Evolutionary conservation across 2,888 invertebrate species (phyloP).

Genomic region (Notocelia uddmanniana): DNA sequence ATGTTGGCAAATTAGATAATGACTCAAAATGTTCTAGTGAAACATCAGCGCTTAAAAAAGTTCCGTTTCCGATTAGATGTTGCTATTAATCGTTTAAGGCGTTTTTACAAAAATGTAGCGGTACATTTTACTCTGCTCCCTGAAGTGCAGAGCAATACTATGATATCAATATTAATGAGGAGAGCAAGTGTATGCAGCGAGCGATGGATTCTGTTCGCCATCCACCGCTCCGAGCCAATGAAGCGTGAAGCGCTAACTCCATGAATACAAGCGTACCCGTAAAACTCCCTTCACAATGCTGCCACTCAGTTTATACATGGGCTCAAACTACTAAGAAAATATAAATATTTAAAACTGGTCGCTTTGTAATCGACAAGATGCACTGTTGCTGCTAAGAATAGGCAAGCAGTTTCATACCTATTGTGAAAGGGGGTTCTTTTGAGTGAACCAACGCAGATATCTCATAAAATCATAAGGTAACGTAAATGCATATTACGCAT

Average conservation of each 20-base stretch:
- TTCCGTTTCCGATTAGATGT: neutral
- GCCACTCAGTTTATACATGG: slow-evolving; percentile 46
- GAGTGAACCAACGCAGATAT: no score
- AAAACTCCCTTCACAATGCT: slow-evolving; percentile 58
- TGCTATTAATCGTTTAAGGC: neutral
- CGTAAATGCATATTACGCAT: no score
- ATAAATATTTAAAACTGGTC: slow-evolving; percentile 52
- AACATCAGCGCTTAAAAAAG: neutral
- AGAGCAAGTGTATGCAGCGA: slow-evolving; percentile 3
- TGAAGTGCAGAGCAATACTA: slow-evolving; percentile 6
- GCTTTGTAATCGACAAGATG: slow-evolving; percentile 48
- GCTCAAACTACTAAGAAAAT: slow-evolving; percentile 48
- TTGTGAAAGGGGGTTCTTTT: neutral
- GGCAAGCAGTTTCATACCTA: neutral
- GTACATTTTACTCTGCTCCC: neutral
- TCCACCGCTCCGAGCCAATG: slow-evolving; percentile 59
- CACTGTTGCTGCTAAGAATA: slow-evolving; percentile 27
- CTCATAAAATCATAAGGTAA: no score
- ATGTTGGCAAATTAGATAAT: neutral
- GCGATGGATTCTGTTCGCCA: slow-evolving; percentile 11
- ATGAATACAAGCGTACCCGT: slow-evolving; percentile 61
- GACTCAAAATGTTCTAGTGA: neutral
- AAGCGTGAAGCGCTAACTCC: slow-evolving; percentile 64
- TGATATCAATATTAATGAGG: slow-evolving; percentile 20
- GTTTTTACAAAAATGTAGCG: neutral